Percentiles rank a stretch among this genome's conserved stretches.
phyloP scores from a whole-genome alignment of 2,888 invertebrate genomes.

The Pomacea canaliculata region DNA sequence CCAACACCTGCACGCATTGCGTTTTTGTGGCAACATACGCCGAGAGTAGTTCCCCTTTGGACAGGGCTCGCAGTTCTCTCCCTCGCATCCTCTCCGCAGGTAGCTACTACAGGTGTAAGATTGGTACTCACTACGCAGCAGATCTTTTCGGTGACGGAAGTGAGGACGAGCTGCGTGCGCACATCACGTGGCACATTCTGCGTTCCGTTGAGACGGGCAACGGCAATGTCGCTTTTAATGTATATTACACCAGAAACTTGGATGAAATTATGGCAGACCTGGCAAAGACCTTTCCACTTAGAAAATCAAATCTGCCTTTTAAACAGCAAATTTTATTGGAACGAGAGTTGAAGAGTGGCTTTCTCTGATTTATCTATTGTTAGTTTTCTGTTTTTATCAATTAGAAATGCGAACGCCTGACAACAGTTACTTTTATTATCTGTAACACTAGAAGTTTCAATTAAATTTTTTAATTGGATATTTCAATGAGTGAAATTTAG shows the following conservation, averaged over 20 bases:
- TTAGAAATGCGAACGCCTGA: too few relatives aligned
- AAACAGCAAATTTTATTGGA: neutral
- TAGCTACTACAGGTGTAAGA: neutral
- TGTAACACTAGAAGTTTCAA: too few relatives aligned
- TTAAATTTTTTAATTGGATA: too few relatives aligned
- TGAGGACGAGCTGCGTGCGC: slow-evolving; percentile 2
- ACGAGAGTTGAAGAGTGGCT: neutral
- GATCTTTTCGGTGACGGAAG: slow-evolving; percentile 4
- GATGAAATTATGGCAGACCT: neutral
- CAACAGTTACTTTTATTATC: too few relatives aligned
- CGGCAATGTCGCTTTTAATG: neutral
- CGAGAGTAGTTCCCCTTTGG: too few relatives aligned
- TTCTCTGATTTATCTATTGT: too few relatives aligned
- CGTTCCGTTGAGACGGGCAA: neutral
- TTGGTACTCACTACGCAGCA: neutral
- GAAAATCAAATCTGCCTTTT: neutral
- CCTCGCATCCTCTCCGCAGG: neutral
- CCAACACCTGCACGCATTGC: too few relatives aligned
- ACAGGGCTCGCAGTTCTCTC: too few relatives aligned
- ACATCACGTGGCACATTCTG: neutral
- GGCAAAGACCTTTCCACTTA: neutral
- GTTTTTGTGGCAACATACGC: too few relatives aligned
- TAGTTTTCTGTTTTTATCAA: too few relatives aligned
- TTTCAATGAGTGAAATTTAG: too few relatives aligned
- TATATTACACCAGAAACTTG: neutral